These are phyloP conservation scores for Arge pagana DNA, from an alignment of 2,888 invertebrate genomes.

Conservation along the genomic window DNA sequence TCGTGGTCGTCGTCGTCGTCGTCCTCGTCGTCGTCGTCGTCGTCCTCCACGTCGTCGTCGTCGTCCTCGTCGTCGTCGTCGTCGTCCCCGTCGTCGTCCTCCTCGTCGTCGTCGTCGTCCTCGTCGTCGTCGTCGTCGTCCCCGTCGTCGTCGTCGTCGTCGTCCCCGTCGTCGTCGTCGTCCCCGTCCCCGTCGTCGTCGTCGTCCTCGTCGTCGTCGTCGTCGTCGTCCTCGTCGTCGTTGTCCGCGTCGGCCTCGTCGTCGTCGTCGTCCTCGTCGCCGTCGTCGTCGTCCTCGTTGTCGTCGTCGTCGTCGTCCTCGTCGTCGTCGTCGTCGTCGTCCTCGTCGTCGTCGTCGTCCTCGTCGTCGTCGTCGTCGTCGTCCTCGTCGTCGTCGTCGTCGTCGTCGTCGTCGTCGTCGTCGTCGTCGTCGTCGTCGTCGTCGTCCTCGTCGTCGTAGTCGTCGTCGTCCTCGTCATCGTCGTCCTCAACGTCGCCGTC, in stretches of 20 bases:
- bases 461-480: no score
- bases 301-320: no score
- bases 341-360: not conserved
- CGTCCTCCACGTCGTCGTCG: not conserved
- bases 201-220: not conserved
- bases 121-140: not conserved
- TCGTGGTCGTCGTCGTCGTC: not conserved
- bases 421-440: not conserved
- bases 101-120: constrained; percentile 1
- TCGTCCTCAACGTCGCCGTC: no score
- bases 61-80: not conserved
- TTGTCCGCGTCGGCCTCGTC: no score
- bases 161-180: not conserved
- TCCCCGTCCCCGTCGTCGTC: not conserved
- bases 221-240: not conserved
- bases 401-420: not conserved
- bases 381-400: not conserved
- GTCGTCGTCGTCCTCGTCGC: no score
- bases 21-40: not conserved
- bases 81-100: not conserved
- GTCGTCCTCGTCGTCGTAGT: no score
- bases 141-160: not conserved
- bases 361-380: not conserved
- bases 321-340: not conserved
- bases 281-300: no score